These are phyloP conservation scores for Apocheima hispidaria DNA, from an alignment of 2,888 invertebrate species.

Conservation along the genomic window DNA sequence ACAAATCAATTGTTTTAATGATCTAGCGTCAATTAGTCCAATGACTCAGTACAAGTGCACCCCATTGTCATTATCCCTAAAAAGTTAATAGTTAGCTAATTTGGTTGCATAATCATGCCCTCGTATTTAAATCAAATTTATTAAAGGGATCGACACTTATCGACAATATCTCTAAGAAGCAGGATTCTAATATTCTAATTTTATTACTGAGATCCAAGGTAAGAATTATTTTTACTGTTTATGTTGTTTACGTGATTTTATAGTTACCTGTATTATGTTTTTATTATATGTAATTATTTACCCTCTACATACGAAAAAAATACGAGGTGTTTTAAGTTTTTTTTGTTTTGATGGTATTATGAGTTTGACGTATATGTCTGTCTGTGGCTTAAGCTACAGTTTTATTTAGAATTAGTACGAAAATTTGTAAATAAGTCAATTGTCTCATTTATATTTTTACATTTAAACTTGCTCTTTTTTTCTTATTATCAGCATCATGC, in stretches of 20 bases:
- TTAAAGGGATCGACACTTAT: background rate
- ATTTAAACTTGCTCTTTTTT: no score
- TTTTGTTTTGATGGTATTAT: no score
- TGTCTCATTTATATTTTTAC: no score
- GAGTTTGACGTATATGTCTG: no score
- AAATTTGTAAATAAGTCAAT: no score
- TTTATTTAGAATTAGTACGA: no score
- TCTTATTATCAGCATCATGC: no score
- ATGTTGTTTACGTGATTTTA: background rate
- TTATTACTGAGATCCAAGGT: background rate
- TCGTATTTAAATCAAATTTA: constrained; percentile 6
- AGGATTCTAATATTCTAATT: no score
- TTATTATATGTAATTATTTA: background rate
- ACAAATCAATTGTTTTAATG: constrained; percentile 6
- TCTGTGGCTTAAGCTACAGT: no score
- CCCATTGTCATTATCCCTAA: constrained; percentile 5
- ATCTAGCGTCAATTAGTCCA: background rate
- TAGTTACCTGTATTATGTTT: background rate
- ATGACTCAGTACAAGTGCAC: constrained; percentile 29
- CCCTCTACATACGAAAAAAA: no score
- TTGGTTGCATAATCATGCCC: constrained; percentile 21
- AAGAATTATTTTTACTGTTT: background rate
- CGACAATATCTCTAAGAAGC: background rate
- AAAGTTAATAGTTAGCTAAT: constrained; percentile 24
- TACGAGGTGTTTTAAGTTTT: no score